phyloP scores from a whole-genome alignment of 2,113 vertebrate species.

The Cyprinodon brontotheroides region DNA sequence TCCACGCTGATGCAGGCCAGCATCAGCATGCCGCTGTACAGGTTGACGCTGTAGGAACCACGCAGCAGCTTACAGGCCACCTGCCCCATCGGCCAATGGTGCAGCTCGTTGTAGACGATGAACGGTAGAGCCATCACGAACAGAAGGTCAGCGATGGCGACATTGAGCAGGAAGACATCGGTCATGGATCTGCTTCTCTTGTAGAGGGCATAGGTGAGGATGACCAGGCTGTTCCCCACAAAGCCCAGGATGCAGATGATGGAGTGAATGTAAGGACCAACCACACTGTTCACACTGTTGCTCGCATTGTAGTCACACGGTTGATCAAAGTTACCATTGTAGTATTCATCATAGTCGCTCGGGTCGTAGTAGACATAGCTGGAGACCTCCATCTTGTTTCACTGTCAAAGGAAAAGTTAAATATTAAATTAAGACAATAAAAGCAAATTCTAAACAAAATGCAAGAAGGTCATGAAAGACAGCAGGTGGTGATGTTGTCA shows the following conservation, averaged over 20 bases:
- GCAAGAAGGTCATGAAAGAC: too few species aligned
- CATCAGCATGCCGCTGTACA: conserved; percentile 91
- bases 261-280: conserved; percentile 78
- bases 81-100: conserved; percentile 80
- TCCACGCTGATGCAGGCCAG: conserved; percentile 89
- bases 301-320: not conserved
- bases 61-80: conserved; percentile 84
- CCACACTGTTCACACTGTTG: not conserved
- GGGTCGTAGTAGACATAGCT: too few species aligned
- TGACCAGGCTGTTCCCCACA: conserved; percentile 87
- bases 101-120: conserved; percentile 81
- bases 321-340: too few species aligned
- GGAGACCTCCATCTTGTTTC: too few species aligned
- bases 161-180: conserved; percentile 89
- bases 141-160: conserved; percentile 89
- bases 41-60: conserved; percentile 88
- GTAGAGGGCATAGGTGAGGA: conserved; percentile 86
- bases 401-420: too few species aligned
- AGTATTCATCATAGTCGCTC: too few species aligned
- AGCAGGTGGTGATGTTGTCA: too few species aligned
- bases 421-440: too few species aligned
- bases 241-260: conserved; percentile 85
- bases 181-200: conserved; percentile 89
- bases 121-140: conserved; percentile 88
- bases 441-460: too few species aligned